Conservation (phyloP, 2,797 vertebrate species). For the Choloepus didactylus region DNA sequence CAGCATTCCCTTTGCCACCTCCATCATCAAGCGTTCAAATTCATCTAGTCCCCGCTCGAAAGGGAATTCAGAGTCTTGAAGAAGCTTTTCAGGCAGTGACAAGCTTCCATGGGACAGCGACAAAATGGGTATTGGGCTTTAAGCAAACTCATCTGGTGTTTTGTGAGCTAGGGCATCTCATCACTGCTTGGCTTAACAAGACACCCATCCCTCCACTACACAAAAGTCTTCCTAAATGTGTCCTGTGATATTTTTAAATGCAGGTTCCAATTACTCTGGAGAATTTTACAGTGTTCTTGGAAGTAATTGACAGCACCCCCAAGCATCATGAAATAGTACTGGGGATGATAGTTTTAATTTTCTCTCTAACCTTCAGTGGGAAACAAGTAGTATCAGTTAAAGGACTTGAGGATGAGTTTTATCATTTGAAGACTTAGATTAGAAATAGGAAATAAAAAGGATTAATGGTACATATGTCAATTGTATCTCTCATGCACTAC, state of each 20-base stretch:
- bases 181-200: not conserved
- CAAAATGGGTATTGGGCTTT: too few species aligned
- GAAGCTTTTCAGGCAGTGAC: not conserved
- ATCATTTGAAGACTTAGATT: not conserved
- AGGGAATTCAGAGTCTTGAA: not conserved
- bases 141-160: not conserved
- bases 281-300: not conserved
- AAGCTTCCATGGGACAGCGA: not conserved
- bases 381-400: not conserved
- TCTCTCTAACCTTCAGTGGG: not conserved
- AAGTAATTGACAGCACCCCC: not conserved
- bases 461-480: not conserved
- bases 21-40: not conserved
- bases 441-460: not conserved
- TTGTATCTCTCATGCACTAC: not conserved
- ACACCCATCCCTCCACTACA: not conserved
- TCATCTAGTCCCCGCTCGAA: not conserved
- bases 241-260: not conserved
- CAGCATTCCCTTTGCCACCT: accelerated
- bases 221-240: not conserved
- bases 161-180: not conserved
- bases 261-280: not conserved
- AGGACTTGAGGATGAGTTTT: not conserved
- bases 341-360: not conserved
- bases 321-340: not conserved